Evolutionary conservation across 2,888 invertebrate species (phyloP).

Genomic region (Tetranychus truncatus): DNA sequence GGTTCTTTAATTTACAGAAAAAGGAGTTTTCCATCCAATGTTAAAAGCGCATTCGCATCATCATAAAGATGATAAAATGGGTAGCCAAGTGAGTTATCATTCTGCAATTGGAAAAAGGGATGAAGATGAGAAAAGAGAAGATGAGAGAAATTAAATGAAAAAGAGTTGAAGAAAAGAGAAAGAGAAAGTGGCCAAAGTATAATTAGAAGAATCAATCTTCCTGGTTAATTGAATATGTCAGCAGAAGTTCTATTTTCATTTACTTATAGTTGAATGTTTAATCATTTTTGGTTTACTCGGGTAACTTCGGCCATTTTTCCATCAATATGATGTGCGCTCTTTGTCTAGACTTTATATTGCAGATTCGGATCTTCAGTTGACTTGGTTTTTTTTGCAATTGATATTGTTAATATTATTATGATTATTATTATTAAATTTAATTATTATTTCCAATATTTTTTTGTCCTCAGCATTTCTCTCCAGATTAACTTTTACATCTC

Average conservation of each 20-base stretch:
- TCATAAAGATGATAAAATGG: not conserved
- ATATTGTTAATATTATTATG: not conserved
- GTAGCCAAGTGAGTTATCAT: not conserved
- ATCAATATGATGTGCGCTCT: not conserved
- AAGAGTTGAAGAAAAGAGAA: not conserved
- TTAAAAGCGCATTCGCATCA: not conserved
- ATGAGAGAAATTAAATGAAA: not conserved
- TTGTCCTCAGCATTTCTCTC: too few relatives aligned
- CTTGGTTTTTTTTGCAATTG: not conserved
- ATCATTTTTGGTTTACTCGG: not conserved
- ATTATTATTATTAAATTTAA: not conserved
- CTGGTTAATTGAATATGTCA: not conserved
- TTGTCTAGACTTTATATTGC: not conserved
- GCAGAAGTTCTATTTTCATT: not conserved
- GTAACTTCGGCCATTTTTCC: not conserved
- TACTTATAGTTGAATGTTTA: not conserved
- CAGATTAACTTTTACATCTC: too few relatives aligned
- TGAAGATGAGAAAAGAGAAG: not conserved
- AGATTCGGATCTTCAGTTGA: not conserved
- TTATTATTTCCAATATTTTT: too few relatives aligned
- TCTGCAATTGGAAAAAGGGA: constrained; percentile 7
- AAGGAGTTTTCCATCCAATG: constrained; percentile 8
- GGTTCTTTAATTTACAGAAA: not conserved
- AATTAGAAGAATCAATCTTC: constrained; percentile 3
- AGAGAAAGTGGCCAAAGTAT: constrained; percentile 6